A percentile compares a stretch with the other conserved stretches of the same genome.
These are phyloP conservation scores for Zaprionus vittiger DNA, from an alignment of 1,140 invertebrate genomes.

Conservation along the genomic window DNA sequence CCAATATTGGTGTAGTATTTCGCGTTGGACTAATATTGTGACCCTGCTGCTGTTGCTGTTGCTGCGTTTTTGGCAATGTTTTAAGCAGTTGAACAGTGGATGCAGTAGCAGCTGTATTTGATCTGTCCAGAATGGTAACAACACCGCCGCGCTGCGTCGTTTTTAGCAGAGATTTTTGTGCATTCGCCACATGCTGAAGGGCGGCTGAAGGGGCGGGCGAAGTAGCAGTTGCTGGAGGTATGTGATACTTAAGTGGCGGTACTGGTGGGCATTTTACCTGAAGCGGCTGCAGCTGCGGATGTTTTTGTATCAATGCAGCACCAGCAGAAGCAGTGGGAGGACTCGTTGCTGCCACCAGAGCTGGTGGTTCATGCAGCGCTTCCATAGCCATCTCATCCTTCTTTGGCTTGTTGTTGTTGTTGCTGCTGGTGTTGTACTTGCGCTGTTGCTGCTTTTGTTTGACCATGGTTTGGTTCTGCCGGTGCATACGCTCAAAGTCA, in stretches of 20 bases:
- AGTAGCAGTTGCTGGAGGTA: conserved; percentile 48
- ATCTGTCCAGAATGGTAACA: conserved; percentile 39
- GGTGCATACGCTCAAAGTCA: conserved; percentile 89
- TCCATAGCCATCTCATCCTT: conserved; percentile 38
- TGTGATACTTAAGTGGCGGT: conserved; percentile 76
- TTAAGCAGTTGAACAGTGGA: conserved; percentile 24
- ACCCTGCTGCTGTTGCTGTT: conserved; percentile 18
- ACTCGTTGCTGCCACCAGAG: conserved; percentile 55
- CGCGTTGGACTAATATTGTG: conserved; percentile 52
- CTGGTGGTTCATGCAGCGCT: conserved; percentile 53
- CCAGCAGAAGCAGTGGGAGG: conserved; percentile 12
- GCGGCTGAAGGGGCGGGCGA: conserved; percentile 18
- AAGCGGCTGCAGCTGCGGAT: conserved; percentile 31
- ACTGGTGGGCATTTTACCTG: conserved; percentile 70
- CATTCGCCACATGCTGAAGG: conserved; percentile 26
- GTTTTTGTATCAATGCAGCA: conserved; percentile 48
- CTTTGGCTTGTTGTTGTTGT: conserved; percentile 62
- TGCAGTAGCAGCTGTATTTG: conserved; percentile 8
- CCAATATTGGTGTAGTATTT: conserved; percentile 76
- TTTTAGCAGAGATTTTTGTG: conserved; percentile 76
- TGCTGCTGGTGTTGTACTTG: conserved; percentile 55
- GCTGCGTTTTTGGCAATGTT: conserved; percentile 24
- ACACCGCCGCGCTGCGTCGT: conserved; percentile 47
- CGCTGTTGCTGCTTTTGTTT: conserved; percentile 78
- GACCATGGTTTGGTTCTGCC: conserved; percentile 72